Evolutionary conservation across 2,797 vertebrate genomes (phyloP).

Genomic region (Microctenopoma steveboyesi): DNA sequence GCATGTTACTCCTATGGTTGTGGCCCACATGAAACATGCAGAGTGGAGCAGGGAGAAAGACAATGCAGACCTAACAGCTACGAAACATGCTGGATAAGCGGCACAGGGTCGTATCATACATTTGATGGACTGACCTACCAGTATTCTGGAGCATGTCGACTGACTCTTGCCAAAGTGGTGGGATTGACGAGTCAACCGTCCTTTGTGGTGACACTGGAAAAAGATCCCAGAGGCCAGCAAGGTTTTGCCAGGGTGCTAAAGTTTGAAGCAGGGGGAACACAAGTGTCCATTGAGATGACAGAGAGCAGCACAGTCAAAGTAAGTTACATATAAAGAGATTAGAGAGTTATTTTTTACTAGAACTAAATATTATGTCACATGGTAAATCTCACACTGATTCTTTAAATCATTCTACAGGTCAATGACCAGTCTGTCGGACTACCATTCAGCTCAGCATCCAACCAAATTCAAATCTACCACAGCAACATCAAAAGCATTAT

Average conservation of each 20-base stretch:
- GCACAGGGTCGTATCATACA: slow-evolving; percentile 66
- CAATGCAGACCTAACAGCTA: slow-evolving; percentile 67
- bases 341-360: too few species aligned
- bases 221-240: slow-evolving; percentile 51
- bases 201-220: slow-evolving; percentile 67
- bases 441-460: slow-evolving; percentile 45
- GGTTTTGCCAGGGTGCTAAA: slow-evolving; percentile 62
- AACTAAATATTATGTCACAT: too few species aligned
- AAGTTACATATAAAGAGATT: neutral
- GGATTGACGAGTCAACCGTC: slow-evolving; percentile 34
- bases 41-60: slow-evolving; percentile 51
- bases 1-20: slow-evolving; percentile 30
- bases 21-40: slow-evolving; percentile 30
- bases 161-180: slow-evolving; percentile 68
- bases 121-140: slow-evolving; percentile 75
- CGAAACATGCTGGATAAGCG: slow-evolving; percentile 67
- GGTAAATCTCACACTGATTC: neutral
- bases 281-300: slow-evolving; percentile 60
- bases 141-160: slow-evolving; percentile 74
- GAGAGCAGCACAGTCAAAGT: slow-evolving; percentile 61
- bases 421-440: slow-evolving; percentile 21
- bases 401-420: neutral
- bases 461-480: slow-evolving; percentile 61
- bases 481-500: slow-evolving; percentile 65
- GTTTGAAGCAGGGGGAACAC: slow-evolving; percentile 62